Evolutionary conservation across 2,797 vertebrate genomes (phyloP), one percentile per base, ranked within the genome.

Genomic region (Cynopterus sphinx): DNA sequence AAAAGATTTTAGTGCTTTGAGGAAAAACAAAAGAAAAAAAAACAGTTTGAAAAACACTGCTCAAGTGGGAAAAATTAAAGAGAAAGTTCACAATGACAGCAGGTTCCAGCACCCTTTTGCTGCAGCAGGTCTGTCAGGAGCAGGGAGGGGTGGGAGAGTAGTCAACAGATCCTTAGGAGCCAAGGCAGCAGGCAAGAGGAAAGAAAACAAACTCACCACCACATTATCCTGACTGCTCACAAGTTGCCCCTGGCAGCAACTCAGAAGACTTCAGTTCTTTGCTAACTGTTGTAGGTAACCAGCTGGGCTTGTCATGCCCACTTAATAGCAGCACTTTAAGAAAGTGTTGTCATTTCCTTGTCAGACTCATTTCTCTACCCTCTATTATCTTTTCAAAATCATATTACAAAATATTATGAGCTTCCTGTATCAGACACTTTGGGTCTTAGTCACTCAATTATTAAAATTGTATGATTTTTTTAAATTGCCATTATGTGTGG

Each of bases 361-460:
- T 97, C 96, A 33, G 84, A 90, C 96, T 97, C 97, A 96, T 97
- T 97, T 97, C 96, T 98, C 96, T 97, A 93, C 70, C 97, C 70
- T 97, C 92, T 96, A 98, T 98, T 97, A 97, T 98, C 97, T 95
- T 97, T 96, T 97, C 96, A 97, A 97, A 98, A 98, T 97, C 95
- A 57, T 96, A 97, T 98, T 98, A 98, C 96, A 97, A 97, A 97
- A 98, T 97, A 98, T 98, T 98, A 97, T 97, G 96, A 98, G 97
- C 95, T 98, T 98, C 97, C 97, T 98, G 97, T 97, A 98, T 97
- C 97, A 98, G 97, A 96, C 97, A 97, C 96, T 97, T 94, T 94
- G 96, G 91, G 95, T 97, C 97, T 98, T 98, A 98, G 97, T 98
- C 97, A 98, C 97, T 98, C 97, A 97, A 97, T 98, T 98, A 98